phyloP scores from a whole-genome alignment of 2,888 invertebrate genomes.

The Nemoura dubitans region DNA sequence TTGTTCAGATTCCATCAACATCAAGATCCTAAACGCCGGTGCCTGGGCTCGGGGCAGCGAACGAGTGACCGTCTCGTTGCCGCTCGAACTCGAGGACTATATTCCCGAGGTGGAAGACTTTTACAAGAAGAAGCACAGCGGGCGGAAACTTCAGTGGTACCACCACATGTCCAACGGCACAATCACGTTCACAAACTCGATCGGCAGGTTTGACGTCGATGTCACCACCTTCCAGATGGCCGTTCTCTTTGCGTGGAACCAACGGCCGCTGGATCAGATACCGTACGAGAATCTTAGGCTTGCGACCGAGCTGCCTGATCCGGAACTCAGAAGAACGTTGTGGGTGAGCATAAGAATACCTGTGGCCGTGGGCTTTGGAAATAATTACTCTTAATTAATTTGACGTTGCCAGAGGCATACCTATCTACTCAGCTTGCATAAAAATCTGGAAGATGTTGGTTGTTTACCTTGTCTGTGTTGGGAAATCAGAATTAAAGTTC shows the following conservation, averaged over 20 bases:
- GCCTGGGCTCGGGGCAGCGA: slow-evolving; percentile 98
- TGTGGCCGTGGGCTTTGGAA: background rate
- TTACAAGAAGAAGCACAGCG: slow-evolving; percentile 97
- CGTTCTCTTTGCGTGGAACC: slow-evolving; percentile 98
- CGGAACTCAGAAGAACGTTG: slow-evolving; percentile 91
- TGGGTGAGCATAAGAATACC: slow-evolving; percentile 67
- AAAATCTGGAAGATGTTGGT: no score
- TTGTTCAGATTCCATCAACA: slow-evolving; percentile 88
- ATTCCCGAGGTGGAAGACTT: slow-evolving; percentile 99
- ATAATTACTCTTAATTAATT: no score
- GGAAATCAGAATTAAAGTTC: no score
- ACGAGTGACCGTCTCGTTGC: slow-evolving; percentile 93
- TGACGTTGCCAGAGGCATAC: no score
- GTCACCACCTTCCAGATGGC: slow-evolving; percentile 99
- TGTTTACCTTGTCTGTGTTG: no score
- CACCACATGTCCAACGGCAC: slow-evolving; percentile 99
- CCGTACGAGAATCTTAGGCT: slow-evolving; percentile 96
- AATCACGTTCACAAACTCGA: slow-evolving; percentile 92
- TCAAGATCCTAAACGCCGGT: slow-evolving; percentile 98
- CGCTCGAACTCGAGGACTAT: slow-evolving; percentile 97
- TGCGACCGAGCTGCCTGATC: slow-evolving; percentile 96
- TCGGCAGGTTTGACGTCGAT: slow-evolving; percentile 95
- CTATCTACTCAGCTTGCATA: no score
- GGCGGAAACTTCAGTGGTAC: slow-evolving; percentile 97
- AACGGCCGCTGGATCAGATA: slow-evolving; percentile 89